These are phyloP conservation scores for Tipula unca DNA, from an alignment of 2,888 invertebrate species.

Conservation along the genomic window DNA sequence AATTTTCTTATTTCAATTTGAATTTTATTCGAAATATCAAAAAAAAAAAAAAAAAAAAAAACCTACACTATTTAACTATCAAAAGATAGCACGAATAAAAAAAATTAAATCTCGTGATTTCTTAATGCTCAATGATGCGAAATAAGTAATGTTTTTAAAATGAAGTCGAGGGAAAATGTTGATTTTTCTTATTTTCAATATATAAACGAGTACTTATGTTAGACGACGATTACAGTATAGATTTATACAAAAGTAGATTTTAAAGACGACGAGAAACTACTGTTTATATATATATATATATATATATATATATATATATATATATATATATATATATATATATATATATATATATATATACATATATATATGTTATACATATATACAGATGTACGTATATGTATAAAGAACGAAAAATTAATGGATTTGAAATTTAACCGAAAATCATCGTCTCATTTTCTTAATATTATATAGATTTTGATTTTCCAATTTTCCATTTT, in stretches of 20 bases:
- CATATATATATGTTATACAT: too few relatives aligned
- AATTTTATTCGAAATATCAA: not conserved
- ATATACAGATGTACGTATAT: too few relatives aligned
- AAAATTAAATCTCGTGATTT: not conserved
- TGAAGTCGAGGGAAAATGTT: constrained; percentile 1
- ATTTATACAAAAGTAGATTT: not conserved
- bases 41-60: not conserved
- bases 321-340: not conserved
- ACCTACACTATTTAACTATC: not conserved
- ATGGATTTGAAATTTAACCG: constrained; percentile 8
- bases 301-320: not conserved
- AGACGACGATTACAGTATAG: not conserved
- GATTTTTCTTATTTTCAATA: not conserved
- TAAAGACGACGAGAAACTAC: not conserved
- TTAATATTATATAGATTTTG: not conserved
- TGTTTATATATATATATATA: not conserved
- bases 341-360: not conserved
- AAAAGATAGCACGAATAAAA: not conserved
- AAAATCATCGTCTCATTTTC: not conserved
- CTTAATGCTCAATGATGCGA: constrained; percentile 19
- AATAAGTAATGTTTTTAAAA: constrained; percentile 18
- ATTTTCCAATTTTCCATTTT: constrained; percentile 14
- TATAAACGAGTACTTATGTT: constrained; percentile 1
- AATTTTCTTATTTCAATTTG: not conserved
- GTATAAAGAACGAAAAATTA: not conserved